Evolutionary conservation across 2,797 vertebrate species (phyloP), one percentile per base, ranked within the genome.

Genomic region (Chromobotia macracanthus): DNA sequence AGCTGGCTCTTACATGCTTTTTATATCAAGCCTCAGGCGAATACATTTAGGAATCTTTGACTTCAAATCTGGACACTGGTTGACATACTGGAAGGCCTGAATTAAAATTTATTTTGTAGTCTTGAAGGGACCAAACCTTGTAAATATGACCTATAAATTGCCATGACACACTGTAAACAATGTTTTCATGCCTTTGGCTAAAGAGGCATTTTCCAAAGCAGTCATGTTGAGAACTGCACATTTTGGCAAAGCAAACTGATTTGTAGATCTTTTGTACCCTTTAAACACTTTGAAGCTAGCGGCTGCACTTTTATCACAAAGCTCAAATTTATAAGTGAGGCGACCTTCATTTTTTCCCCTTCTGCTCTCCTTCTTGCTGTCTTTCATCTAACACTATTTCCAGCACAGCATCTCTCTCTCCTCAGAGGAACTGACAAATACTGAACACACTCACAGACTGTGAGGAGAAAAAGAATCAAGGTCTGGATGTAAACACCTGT

Each of bases 251-350:
- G 16, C 18, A 5, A 28, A 28, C 28, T 12, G 12, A 13, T 25
- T 73, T 23, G 38, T 63, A 35, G 56, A 53, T 70, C 71, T 69
- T 80, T 66, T 83, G 60, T 67, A 31, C 5, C 15, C 31, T 63
- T 74, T 83, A 82, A 82, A 80, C 10, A 23, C 89, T 91, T 92
- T 92, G 90, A 91, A 89, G 89, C 89, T 85, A 72, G 72, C 71
- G 82, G n/a, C 82, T 88, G 65, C 66, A 19, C 18, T 38, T 73
- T 41, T 85, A 89, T 91, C 89, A 86, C 83, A 84, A 31, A 74
- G 84, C 41, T 68, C 73, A 55, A 16, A 60, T 8, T 58, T 25
- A 31, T 25, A 28, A 51, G 11, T 73, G 66, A 38, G 50, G 9
- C 16, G 1, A 28, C 28, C 46, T 48, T 51, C 48, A 83, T 53